A percentile compares a stretch with the other conserved stretches of the same genome.
Conservation (phyloP, 2,113 vertebrate genomes). For the Crotalus horridus region DNA sequence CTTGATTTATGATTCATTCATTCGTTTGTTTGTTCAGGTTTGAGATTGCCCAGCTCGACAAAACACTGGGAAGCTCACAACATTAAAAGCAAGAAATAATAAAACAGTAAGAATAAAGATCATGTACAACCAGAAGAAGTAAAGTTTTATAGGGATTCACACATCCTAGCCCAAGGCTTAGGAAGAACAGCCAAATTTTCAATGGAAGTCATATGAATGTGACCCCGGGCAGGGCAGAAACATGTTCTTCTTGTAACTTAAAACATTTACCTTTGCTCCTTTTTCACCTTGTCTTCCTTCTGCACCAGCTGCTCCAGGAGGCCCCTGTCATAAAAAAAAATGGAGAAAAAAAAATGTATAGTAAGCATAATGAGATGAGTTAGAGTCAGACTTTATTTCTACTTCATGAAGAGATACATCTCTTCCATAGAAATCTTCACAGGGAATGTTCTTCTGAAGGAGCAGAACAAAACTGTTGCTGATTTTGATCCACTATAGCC, state of each 20-base stretch:
- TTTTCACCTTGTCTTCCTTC: conserved; percentile 98
- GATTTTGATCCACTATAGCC: background rate
- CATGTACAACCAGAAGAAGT: background rate
- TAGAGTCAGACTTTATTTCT: background rate
- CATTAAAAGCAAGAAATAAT: background rate
- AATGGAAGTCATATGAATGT: background rate
- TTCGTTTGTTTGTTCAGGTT: background rate
- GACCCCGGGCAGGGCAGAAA: background rate
- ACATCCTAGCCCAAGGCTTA: background rate
- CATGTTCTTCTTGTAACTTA: background rate
- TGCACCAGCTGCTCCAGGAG: conserved; percentile 84
- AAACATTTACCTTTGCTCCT: conserved; percentile 87
- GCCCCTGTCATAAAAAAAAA: conserved; percentile 75
- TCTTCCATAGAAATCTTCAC: background rate
- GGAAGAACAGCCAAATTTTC: background rate
- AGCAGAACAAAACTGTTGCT: background rate
- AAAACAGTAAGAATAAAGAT: background rate
- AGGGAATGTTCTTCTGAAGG: background rate
- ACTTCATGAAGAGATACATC: background rate
- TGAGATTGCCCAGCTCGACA: background rate
- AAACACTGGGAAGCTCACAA: background rate
- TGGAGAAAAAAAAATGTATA: background rate
- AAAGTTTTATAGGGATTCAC: background rate
- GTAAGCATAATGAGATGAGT: background rate
- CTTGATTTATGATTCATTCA: background rate